phyloP scores from a whole-genome alignment of 92 coral and sea anemone genomes.

The Parazoanthus atlanticus region DNA sequence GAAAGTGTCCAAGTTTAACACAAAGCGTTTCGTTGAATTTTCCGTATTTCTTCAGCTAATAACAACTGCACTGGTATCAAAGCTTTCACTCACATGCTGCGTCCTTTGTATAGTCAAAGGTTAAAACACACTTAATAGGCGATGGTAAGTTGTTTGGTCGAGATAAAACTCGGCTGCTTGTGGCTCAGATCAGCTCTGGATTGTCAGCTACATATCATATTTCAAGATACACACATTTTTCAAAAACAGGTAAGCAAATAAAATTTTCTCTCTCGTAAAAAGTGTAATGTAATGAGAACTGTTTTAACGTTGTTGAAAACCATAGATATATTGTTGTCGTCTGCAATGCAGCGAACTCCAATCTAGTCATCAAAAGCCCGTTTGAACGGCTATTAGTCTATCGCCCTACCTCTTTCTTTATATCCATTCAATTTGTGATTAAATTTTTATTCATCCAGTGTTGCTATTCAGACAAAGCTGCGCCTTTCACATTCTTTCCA shows the following conservation, averaged over 20 bases:
- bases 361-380: neutral
- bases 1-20: neutral
- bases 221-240: neutral
- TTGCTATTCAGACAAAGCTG: neutral
- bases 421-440: conserved; percentile 25
- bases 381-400: neutral
- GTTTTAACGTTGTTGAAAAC: no score
- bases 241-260: no score
- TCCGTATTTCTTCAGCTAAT: neutral
- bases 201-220: no score
- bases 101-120: neutral
- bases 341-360: neutral
- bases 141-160: neutral
- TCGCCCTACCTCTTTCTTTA: conserved; percentile 24
- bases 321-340: neutral
- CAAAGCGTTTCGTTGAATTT: neutral
- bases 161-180: neutral
- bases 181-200: neutral
- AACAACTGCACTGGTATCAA: neutral
- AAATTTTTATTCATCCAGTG: neutral
- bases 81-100: neutral
- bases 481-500: neutral
- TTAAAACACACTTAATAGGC: neutral
- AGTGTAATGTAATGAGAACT: no score
- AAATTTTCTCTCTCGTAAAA: neutral